Conservation (phyloP, 2,888 invertebrate species). For the Cepaea hortensis region DNA sequence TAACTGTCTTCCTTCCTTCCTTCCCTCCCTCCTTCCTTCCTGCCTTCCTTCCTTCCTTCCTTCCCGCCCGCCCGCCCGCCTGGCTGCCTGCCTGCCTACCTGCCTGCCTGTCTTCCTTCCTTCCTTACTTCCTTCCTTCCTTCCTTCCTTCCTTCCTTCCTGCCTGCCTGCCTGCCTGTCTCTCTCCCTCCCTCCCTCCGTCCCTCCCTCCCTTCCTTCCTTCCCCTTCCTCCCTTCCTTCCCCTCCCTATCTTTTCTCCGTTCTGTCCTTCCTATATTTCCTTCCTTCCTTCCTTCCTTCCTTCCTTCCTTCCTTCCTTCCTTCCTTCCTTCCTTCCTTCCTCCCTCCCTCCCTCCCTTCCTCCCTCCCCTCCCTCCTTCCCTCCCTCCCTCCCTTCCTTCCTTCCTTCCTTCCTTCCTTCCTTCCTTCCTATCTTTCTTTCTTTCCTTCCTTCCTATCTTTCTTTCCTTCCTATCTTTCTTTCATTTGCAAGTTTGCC, state of each 20-base stretch:
- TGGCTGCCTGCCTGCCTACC: no score
- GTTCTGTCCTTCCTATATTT: no score
- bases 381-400: no score
- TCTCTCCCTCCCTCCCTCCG: background rate
- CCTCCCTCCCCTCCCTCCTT: background rate
- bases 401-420: no score
- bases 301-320: background rate
- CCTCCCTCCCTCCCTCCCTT: background rate
- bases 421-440: no score
- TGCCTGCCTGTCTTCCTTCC: background rate
- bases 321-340: background rate
- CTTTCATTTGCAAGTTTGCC: no score
- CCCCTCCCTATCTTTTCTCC: background rate
- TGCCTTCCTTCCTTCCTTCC: conserved; percentile 2
- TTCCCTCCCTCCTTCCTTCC: background rate
- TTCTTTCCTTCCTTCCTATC: no score
- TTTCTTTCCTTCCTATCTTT: no score
- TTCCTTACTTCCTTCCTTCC: background rate
- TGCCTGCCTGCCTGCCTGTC: background rate
- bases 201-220: background rate
- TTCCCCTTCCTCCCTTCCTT: background rate
- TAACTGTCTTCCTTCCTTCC: background rate
- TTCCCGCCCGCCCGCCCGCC: background rate
- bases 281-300: background rate
- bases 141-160: background rate